A percentile compares a stretch with the other conserved stretches of the same genome.
Evolutionary conservation across 2,113 vertebrate species (phyloP).

Genomic region (Hiodon tergisus): DNA sequence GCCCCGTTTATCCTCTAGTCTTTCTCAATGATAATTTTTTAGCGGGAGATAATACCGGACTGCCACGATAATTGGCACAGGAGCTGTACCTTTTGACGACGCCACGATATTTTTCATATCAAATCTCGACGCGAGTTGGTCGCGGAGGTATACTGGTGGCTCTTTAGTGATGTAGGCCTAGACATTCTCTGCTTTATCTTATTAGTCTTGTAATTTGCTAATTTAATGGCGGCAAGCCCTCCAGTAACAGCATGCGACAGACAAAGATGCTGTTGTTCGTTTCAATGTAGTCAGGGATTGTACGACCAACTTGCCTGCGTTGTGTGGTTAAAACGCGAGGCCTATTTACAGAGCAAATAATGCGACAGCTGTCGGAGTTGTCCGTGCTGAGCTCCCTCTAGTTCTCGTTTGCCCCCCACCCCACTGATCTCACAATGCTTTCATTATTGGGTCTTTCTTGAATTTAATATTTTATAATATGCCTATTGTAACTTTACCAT

Average conservation of each 20-base stretch:
- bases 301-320: conserved; percentile 82
- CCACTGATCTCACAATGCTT: too few species aligned
- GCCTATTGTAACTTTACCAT: too few species aligned
- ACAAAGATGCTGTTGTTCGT: conserved; percentile 90
- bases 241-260: conserved; percentile 67
- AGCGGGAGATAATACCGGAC: too few species aligned
- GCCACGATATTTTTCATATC: not conserved
- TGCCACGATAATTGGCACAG: not conserved
- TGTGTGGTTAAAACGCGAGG: conserved; percentile 71
- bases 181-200: conserved; percentile 35
- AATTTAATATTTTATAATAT: too few species aligned
- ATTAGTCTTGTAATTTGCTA: conserved; percentile 55
- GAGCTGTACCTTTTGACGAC: not conserved
- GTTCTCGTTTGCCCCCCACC: not conserved
- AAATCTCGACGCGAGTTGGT: not conserved
- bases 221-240: conserved; percentile 77
- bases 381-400: not conserved
- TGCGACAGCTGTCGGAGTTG: conserved; percentile 79
- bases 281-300: conserved; percentile 63
- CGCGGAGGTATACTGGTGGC: conserved; percentile 34
- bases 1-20: too few species aligned
- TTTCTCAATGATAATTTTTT: too few species aligned
- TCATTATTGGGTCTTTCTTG: too few species aligned
- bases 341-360: conserved; percentile 88
- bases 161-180: conserved; percentile 56